Conservation (phyloP, 2,888 invertebrate species). For the Escarpia spicata region DNA sequence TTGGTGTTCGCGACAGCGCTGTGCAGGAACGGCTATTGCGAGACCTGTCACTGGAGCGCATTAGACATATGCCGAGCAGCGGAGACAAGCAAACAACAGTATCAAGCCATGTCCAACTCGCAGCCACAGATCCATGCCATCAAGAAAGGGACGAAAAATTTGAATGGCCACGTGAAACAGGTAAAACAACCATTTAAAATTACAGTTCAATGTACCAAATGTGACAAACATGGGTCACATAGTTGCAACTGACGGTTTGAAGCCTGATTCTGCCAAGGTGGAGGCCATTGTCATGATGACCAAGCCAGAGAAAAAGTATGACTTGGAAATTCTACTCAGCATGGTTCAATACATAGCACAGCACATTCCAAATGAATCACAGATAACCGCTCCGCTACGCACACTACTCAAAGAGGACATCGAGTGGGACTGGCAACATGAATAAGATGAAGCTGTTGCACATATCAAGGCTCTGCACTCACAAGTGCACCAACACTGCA, state of each 20-base stretch:
- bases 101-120: no score
- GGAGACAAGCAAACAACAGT: no score
- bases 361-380: conserved; percentile 7
- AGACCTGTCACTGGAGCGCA: no score
- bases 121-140: no score
- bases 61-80: no score
- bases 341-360: conserved; percentile 19
- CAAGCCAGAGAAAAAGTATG: conserved; percentile 8
- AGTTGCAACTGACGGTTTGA: conserved; percentile 19
- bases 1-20: no score
- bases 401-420: background rate
- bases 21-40: no score
- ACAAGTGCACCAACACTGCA: conserved; percentile 18
- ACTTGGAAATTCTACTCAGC: background rate
- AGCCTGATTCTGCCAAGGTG: conserved; percentile 22
- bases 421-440: conserved; percentile 9
- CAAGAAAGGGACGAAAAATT: no score
- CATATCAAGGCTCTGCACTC: background rate
- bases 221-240: conserved; percentile 20
- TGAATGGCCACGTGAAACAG: no score
- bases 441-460: background rate
- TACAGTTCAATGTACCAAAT: no score
- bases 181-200: no score
- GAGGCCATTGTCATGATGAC: conserved; percentile 21
- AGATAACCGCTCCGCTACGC: background rate